These are phyloP conservation scores for Aphelocoma coerulescens DNA, from an alignment of 2,113 vertebrate genomes.

Conservation along the genomic window DNA sequence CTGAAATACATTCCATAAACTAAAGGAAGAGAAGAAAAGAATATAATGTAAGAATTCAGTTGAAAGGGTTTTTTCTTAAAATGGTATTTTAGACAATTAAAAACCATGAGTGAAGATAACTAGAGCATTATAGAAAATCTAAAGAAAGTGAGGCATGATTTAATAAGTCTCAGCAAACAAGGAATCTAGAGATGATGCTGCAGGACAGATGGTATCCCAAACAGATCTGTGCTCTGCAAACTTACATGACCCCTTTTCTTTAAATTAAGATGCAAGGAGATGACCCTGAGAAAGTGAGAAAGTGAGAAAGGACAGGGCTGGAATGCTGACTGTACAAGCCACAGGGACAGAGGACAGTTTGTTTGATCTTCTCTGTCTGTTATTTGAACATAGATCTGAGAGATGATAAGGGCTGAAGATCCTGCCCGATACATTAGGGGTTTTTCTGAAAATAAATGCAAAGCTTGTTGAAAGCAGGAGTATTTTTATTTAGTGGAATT, in stretches of 20 bases:
- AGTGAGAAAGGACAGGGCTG: background rate
- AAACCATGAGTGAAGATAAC: background rate
- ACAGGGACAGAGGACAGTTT: background rate
- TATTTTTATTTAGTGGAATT: background rate
- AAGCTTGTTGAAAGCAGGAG: background rate
- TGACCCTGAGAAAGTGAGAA: conserved; percentile 30
- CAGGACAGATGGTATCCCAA: background rate
- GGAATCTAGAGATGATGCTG: background rate
- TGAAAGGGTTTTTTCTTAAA: background rate
- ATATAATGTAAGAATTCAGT: background rate
- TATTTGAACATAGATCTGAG: background rate
- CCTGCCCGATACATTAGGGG: background rate
- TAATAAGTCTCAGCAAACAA: background rate
- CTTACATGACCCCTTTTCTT: conserved; percentile 18
- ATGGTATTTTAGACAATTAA: background rate
- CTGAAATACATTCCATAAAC: background rate
- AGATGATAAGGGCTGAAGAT: background rate
- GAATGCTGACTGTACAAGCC: background rate
- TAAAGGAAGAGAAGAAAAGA: background rate
- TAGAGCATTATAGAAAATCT: background rate
- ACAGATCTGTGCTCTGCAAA: background rate
- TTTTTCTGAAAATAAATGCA: background rate
- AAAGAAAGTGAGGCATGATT: background rate
- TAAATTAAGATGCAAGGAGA: background rate
- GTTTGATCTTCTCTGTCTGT: background rate